Evolutionary conservation across 2,113 vertebrate genomes (phyloP).

Genomic region (Axis porcinus): DNA sequence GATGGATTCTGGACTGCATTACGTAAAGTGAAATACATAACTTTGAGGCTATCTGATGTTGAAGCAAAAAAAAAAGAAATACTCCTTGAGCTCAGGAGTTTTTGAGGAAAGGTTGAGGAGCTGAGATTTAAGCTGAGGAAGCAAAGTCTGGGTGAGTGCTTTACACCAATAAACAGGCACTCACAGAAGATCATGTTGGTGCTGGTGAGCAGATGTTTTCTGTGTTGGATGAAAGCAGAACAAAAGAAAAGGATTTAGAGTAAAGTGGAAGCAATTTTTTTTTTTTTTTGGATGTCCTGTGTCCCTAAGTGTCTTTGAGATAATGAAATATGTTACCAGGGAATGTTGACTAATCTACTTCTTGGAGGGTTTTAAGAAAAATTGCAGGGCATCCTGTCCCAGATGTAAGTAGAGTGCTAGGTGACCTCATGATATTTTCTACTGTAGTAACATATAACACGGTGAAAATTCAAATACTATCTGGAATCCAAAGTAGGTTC

Average conservation of each 20-base stretch:
- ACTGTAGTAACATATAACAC: not conserved
- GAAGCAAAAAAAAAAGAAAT: not conserved
- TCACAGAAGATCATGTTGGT: not conserved
- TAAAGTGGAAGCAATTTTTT: not conserved
- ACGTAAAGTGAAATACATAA: not conserved
- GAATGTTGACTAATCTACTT: constrained; percentile 31
- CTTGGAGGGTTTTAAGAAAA: constrained; percentile 13
- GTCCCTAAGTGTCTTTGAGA: not conserved
- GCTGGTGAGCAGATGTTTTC: not conserved
- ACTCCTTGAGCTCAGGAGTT: not conserved
- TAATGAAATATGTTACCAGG: constrained; percentile 40
- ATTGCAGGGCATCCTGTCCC: not conserved
- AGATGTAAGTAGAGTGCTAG: not conserved
- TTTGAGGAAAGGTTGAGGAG: constrained; percentile 19
- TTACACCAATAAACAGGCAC: not conserved
- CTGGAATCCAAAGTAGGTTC: not conserved
- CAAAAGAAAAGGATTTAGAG: not conserved
- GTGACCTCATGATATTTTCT: not conserved
- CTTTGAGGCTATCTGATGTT: not conserved
- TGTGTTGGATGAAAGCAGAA: not conserved
- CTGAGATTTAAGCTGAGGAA: constrained; percentile 8
- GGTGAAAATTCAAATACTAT: not conserved
- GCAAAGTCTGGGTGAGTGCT: not conserved
- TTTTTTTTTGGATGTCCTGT: not conserved
- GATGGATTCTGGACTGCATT: not conserved